Evolutionary conservation across 2,797 vertebrate genomes (phyloP).

Genomic region (Coregonus suidteri): DNA sequence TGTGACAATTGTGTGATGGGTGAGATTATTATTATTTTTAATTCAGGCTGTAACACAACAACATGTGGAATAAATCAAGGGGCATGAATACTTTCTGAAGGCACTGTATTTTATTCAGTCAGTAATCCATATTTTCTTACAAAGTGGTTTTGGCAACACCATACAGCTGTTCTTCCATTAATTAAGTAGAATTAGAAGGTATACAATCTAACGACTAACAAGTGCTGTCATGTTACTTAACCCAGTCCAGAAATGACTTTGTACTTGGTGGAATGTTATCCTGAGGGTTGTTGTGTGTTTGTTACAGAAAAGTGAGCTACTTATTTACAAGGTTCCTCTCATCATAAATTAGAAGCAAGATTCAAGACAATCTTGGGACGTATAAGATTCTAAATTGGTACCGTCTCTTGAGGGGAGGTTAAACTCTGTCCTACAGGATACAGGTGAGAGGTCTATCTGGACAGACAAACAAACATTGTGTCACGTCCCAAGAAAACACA

Average conservation of each 20-base stretch:
- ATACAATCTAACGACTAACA: neutral
- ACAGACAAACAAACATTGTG: constrained; percentile 25
- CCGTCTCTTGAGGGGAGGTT: neutral
- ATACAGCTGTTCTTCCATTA: neutral
- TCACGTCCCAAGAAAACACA: neutral
- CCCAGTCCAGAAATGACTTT: no score
- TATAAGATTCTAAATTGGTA: neutral
- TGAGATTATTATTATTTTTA: no score
- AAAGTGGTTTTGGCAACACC: neutral
- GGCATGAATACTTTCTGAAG: no score
- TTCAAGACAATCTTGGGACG: neutral
- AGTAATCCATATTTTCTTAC: neutral
- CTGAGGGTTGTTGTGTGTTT: neutral
- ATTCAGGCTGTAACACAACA: no score
- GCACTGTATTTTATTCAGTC: neutral
- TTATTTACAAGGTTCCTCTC: neutral
- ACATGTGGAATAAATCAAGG: no score
- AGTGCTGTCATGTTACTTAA: neutral
- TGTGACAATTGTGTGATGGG: no score
- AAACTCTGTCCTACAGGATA: constrained; percentile 25
- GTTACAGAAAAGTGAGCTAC: neutral
- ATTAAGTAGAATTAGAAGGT: no score
- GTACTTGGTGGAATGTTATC: neutral
- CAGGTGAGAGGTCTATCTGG: constrained; percentile 27
- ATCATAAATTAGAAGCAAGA: neutral